Evolutionary conservation across 2,888 invertebrate genomes (phyloP), one percentile per base, ranked within the genome.

Genomic region (Sphaerophoria rueppellii): DNA sequence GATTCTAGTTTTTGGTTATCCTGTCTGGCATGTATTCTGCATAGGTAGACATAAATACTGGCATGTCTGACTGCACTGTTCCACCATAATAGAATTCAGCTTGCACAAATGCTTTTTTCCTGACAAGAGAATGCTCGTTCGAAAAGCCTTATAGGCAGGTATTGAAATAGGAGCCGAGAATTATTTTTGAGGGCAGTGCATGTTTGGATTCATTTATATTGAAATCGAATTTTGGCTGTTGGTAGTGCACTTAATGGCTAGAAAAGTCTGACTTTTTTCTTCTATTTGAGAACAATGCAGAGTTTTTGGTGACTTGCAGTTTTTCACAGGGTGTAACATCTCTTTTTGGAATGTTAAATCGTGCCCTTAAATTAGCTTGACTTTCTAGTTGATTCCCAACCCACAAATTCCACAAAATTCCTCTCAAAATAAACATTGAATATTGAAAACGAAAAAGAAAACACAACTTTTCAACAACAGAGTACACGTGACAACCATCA

Each of bases 151-250:
- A 9, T 48, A n/a, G 48, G 46, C 69, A 69, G 37, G 50, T 65
- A 58, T 76, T 37, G 48, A 14, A 60, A 46, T 12, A 55, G 43
- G 46, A 74, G 52, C 69, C 35, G 70, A 67, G 63, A 48, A 74
- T 65, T 74, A 74, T 73, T 82, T 70, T 78, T 58, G 71, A 60
- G 71, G 82, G 69, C 57, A 80, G 75, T 76, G 75, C 75, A 80
- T 79, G 79, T 80, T 83, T 79, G 75, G 61, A 80, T 80, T 72
- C 80, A 75, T 80, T 69, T 83, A 80, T 83, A 72, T 69, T 73
- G 83, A 83, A 80, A 83, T 83, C 83, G 79, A 79, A 83, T 83
- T 79, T 79, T 14, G 74, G 78, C 54, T 78, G 82, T 65, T 74
- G 69, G 24, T 40, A 32, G 69, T 63, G 52, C 57, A 77, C 72